Percentiles rank a stretch among this genome's conserved stretches.
Conservation (phyloP, 2,797 vertebrate genomes). For the Pogonophryne albipinna region DNA sequence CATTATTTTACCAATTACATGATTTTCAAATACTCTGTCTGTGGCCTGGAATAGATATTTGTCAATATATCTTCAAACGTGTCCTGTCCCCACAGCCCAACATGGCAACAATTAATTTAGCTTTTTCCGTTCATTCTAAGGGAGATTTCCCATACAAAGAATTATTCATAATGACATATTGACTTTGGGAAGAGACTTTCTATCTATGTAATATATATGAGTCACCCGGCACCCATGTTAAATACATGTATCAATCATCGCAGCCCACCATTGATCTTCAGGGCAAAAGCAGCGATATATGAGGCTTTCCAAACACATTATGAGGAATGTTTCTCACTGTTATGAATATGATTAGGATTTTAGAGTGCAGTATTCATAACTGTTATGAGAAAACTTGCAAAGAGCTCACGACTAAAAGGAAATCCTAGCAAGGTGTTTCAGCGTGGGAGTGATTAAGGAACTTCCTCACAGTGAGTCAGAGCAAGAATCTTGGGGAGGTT, state of each 20-base stretch:
- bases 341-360: conserved; percentile 26
- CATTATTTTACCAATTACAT: conserved; percentile 66
- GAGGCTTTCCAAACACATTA: conserved; percentile 29
- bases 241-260: conserved; percentile 61
- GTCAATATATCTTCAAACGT: conserved; percentile 36
- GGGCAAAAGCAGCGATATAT: conserved; percentile 15
- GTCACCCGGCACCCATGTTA: conserved; percentile 52
- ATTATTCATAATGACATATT: conserved; percentile 63
- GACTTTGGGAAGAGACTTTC: conserved; percentile 53
- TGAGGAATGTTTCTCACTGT: conserved; percentile 27
- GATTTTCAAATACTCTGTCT: conserved; percentile 48
- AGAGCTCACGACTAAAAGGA: neutral
- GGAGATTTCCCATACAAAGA: conserved; percentile 41
- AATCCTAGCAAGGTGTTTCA: neutral
- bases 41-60: conserved; percentile 37
- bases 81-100: conserved; percentile 22
- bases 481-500: neutral
- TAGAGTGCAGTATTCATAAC: conserved; percentile 5
- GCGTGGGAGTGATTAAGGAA: neutral
- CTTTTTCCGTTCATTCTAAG: conserved; percentile 35
- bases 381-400: neutral
- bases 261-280: conserved; percentile 37
- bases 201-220: conserved; percentile 66
- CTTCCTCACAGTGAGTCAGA: neutral
- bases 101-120: conserved; percentile 28